Percentiles rank a stretch among this genome's conserved stretches.
Evolutionary conservation across 2,797 vertebrate species (phyloP).

Genomic region (Coccyzus lansbergi): DNA sequence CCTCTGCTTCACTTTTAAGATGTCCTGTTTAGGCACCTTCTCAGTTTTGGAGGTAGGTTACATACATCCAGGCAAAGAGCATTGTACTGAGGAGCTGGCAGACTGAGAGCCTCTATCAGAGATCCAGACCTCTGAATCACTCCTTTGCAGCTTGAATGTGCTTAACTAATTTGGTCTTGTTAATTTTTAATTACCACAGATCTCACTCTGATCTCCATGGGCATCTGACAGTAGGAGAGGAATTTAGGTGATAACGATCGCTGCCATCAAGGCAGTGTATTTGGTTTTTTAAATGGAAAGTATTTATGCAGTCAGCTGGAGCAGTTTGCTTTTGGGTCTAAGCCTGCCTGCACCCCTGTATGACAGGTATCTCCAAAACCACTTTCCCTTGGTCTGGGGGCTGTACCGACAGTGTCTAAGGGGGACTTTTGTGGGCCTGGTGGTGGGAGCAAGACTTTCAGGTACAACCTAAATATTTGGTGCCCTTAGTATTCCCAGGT

Average conservation of each 20-base stretch:
- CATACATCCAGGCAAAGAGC: not conserved
- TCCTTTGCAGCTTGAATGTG: not conserved
- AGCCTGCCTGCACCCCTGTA: not conserved
- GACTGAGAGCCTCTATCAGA: not conserved
- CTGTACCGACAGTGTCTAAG: not conserved
- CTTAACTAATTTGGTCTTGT: not conserved
- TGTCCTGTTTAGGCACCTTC: not conserved
- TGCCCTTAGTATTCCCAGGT: not conserved
- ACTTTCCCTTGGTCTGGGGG: not conserved
- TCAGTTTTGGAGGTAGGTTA: not conserved
- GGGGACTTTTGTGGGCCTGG: not conserved
- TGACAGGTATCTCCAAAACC: not conserved
- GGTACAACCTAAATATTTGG: not conserved
- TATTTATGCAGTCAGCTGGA: not conserved
- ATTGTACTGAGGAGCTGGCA: rapidly evolving
- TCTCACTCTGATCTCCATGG: conserved; percentile 10
- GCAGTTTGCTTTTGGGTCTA: not conserved
- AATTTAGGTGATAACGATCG: conserved; percentile 19
- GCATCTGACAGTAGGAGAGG: conserved; percentile 2
- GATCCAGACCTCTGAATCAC: not conserved
- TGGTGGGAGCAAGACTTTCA: not conserved
- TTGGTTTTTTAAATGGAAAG: not conserved
- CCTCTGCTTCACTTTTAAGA: not conserved
- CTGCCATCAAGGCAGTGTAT: not conserved
- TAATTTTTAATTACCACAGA: conserved; percentile 41